Base-by-base conservation (phyloP, 2,797 vertebrate genomes). In the Bufotes viridis region DNA sequence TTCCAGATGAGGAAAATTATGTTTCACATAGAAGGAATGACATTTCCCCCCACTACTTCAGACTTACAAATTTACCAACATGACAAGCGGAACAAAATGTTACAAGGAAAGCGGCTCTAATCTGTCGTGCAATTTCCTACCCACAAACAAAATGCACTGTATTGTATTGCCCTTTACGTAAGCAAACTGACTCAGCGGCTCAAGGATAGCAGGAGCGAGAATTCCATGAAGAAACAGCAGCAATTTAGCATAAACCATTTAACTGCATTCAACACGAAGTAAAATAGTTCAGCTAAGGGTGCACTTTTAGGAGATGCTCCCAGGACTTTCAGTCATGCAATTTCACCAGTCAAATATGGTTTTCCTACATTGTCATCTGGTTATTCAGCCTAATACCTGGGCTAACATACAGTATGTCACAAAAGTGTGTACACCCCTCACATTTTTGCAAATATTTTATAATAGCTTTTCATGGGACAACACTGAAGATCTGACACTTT, bases 51-150 rank as follows among this genome's bases (percentile, higher is more conserved):
- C 63, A 86, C 75, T 70, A 67, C 82, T 78, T 78, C n/a, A 78
- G 61, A 86, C 17, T 60, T 85, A n/a, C 67, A 87, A 60, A 72
- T 76, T 80, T 75, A 87, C 80, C 70, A 24, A 78, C 29, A 88
- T 81, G 58, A 83, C 72, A 70, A 78, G 72, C 61, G n/a, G 81
- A 88, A 88, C 87, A 88, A 84, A 83, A 83, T 58, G 61, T 78
- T 74, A 78, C 51, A 29, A 78, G 53, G 70, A 81, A 81, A 83
- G 29, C 14, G 53, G 13, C 82, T 84, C 57, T 69, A 76, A 84
- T 67, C 87, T 78, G 34, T 83, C 51, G 26, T 34, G 75, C 70
- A 88, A 84, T 88, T 88, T 79, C 65, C 75, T 84, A 84, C 87
- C 87, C 81, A 88, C 81, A 79, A 84, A 79, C 26, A 17, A 53